Percentiles rank a stretch among this genome's conserved stretches.
phyloP scores from a whole-genome alignment of 1,140 invertebrate genomes.

The silkworm (Bombyx mori) region DNA sequence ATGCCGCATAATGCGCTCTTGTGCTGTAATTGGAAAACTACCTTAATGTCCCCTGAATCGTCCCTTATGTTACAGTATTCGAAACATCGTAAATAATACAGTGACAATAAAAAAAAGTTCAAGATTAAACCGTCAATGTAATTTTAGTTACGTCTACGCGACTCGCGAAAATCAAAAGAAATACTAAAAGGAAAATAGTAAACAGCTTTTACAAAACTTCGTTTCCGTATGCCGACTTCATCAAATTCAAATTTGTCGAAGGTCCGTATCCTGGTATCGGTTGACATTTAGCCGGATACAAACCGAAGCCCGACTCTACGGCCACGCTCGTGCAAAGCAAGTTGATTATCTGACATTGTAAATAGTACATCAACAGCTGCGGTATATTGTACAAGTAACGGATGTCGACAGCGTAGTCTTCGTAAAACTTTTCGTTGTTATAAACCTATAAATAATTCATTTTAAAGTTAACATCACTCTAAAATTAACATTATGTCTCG shows the following conservation, averaged over 20 bases:
- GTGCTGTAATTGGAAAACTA: too few species aligned
- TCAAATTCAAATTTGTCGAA: conserved; percentile 25
- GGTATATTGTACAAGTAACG: conserved; percentile 55
- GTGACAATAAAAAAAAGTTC: too few species aligned
- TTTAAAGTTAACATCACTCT: background rate
- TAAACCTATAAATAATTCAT: conserved; percentile 26
- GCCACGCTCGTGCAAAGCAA: conserved; percentile 42
- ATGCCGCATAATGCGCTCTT: too few species aligned
- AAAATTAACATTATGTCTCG: too few species aligned
- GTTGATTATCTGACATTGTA: conserved; percentile 39
- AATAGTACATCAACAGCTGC: conserved; percentile 37
- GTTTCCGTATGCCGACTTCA: conserved; percentile 37
- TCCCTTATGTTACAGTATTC: too few species aligned
- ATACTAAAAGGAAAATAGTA: too few species aligned
- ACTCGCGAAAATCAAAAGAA: too few species aligned
- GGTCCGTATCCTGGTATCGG: conserved; percentile 46
- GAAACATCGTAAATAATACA: too few species aligned
- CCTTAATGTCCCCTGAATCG: too few species aligned
- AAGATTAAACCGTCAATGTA: too few species aligned
- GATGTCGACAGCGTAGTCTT: conserved; percentile 32
- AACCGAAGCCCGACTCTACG: conserved; percentile 46
- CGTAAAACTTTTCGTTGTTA: conserved; percentile 36
- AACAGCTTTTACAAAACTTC: background rate
- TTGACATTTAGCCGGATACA: conserved; percentile 42
- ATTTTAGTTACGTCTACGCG: too few species aligned